phyloP scores from a whole-genome alignment of 2,113 vertebrate species.

The Lepus timidus region DNA sequence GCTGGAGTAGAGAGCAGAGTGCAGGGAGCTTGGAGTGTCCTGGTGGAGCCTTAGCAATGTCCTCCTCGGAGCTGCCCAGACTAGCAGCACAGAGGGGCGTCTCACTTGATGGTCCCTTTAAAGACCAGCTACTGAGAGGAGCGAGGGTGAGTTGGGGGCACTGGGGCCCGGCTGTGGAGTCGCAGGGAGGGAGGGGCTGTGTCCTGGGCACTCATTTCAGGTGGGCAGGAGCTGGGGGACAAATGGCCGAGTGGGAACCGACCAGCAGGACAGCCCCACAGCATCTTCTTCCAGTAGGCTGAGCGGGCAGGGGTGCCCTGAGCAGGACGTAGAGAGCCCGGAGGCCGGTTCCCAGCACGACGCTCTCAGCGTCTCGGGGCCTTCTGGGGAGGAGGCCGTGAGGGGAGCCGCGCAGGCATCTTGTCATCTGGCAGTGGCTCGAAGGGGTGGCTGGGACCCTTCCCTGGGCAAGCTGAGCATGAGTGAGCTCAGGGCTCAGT shows the following conservation, averaged over 20 bases:
- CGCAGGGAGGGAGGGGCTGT: not conserved
- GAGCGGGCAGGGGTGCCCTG: not conserved
- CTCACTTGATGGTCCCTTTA: not conserved
- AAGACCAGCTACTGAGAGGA: not conserved
- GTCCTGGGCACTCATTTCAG: not conserved
- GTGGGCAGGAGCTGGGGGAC: fast-evolving
- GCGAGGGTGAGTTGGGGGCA: not conserved
- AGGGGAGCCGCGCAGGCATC: too few relatives aligned
- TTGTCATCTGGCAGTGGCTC: not conserved
- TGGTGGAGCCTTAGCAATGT: not conserved
- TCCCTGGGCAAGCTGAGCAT: not conserved
- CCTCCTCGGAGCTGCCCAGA: not conserved
- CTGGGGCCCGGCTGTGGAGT: not conserved
- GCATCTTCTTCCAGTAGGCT: not conserved
- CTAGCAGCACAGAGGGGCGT: not conserved
- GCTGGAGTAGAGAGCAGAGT: not conserved
- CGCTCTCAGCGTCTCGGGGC: not conserved
- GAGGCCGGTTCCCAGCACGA: not conserved
- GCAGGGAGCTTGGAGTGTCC: not conserved
- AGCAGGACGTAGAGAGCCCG: not conserved
- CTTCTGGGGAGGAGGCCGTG: not conserved
- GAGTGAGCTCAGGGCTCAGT: not conserved
- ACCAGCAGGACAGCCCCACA: not conserved
- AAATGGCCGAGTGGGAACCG: not conserved
- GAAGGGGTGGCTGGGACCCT: not conserved